Base-by-base conservation (phyloP, 1,140 invertebrate species). In the Luehdorfia chinensis region DNA sequence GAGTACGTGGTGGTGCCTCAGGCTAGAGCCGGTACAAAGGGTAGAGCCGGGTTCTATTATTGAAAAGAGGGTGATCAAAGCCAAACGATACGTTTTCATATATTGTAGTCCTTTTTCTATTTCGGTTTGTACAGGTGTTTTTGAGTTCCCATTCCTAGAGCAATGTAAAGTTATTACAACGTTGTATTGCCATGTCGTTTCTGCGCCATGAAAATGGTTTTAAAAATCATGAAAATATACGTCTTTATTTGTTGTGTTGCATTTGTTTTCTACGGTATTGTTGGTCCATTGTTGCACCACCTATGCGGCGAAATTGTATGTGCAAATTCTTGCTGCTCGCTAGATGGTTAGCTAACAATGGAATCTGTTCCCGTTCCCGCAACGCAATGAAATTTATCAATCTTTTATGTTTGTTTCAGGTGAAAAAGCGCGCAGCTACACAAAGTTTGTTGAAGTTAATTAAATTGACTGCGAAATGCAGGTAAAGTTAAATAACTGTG, bases 21-120 rank as follows among this genome's bases (percentile, higher is more conserved):
- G 70, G 70, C 69, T 45, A 47, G 45, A 54, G 46, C 43, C 47
- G 55, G 55, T 48, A 80, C 74, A 84, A 81, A 84, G 74, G 69
- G 63, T 30, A 32, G 50, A 63, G 58, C 50, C 61, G 60, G 56
- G 55, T 63, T 75, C 58, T 74, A 80, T 75, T 80, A 84, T 80
- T 78, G 79, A 78, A 77, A 77, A 80, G 70, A 76, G 70, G 75
- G 68, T 77, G 79, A 84, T 84, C 79, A 80, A 84, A 84, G 79
- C 69, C 66, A 67, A 64, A 69, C 71, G 76, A 76, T 73, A 79
- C 69, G 75, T 76, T 73, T 71, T 61, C 75, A 68, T 73, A 75
- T 68, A 76, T 69, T 69, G 74, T 67, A 65, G 49, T 64, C 59
- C 58, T 66, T 70, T 73, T 77, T 73, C 67, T 68, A 68, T 75